A percentile compares a stretch with the other conserved stretches of the same genome.
phyloP scores from a whole-genome alignment of 2,888 invertebrate species.

The Parapristionchus giblindavisi region DNA sequence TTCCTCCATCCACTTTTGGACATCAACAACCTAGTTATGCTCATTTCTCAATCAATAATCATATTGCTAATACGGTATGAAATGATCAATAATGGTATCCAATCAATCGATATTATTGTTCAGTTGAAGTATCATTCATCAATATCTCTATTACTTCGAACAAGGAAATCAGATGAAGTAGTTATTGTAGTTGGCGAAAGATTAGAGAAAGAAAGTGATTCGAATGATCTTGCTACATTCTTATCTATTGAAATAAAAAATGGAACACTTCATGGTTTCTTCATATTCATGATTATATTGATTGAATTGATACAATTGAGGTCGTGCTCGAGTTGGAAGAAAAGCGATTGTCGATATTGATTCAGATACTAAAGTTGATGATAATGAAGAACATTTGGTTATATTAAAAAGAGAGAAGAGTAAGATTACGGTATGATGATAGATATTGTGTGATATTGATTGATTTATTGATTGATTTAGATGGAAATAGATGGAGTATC shows the following conservation, averaged over 20 bases:
- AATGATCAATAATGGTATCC: background rate
- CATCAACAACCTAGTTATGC: constrained; percentile 30
- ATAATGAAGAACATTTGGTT: constrained; percentile 61
- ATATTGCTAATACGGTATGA: background rate
- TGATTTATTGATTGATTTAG: constrained; percentile 29
- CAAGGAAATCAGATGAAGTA: constrained; percentile 1
- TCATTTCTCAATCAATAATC: background rate
- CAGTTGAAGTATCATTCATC: constrained; percentile 36
- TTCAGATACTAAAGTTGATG: constrained; percentile 47
- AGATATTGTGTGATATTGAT: background rate
- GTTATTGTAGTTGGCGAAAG: constrained; percentile 22
- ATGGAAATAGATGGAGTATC: constrained; percentile 52
- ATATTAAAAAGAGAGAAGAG: constrained; percentile 47
- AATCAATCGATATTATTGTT: background rate
- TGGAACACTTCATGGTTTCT: constrained; percentile 49
- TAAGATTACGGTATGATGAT: constrained; percentile 42
- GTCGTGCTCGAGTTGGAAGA: constrained; percentile 24
- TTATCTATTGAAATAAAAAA: constrained; percentile 47
- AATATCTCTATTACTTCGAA: constrained; percentile 27
- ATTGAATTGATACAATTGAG: background rate
- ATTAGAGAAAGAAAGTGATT: constrained; percentile 27
- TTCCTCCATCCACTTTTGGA: constrained; percentile 64
- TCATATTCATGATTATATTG: background rate
- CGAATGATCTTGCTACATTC: constrained; percentile 53
- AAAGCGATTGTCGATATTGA: constrained; percentile 36